Evolutionary conservation across 2,888 invertebrate genomes (phyloP).

Genomic region (Calameuta filiformis): DNA sequence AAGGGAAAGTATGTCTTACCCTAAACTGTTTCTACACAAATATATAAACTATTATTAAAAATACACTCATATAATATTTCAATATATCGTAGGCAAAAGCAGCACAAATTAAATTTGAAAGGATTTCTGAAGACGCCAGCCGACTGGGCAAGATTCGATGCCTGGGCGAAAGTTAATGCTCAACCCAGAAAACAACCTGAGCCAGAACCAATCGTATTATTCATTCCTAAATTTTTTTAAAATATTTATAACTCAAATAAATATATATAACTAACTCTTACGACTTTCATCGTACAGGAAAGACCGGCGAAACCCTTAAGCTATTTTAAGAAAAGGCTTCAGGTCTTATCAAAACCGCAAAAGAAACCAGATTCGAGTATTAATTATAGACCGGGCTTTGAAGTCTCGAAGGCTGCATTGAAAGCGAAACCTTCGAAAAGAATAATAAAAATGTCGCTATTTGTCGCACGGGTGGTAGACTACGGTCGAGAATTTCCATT

Average conservation of each 20-base stretch:
- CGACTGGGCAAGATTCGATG: conserved; percentile 49
- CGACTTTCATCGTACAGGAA: conserved; percentile 24
- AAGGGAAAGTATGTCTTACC: conserved; percentile 16
- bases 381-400: conserved; percentile 18
- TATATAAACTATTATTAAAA: neutral
- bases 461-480: conserved; percentile 21
- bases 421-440: conserved; percentile 27
- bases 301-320: conserved; percentile 39
- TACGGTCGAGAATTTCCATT: conserved; percentile 33
- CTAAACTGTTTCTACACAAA: neutral
- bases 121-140: conserved; percentile 46
- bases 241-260: neutral
- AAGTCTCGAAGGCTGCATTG: conserved; percentile 10
- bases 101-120: conserved; percentile 30
- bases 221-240: conserved; percentile 25
- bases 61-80: neutral
- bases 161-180: conserved; percentile 47
- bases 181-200: conserved; percentile 40
- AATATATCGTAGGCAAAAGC: conserved; percentile 14
- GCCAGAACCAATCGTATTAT: conserved; percentile 36
- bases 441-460: conserved; percentile 30
- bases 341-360: conserved; percentile 28
- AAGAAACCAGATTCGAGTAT: conserved; percentile 6
- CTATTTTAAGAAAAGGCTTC: conserved; percentile 34
- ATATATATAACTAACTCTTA: neutral